Evolutionary conservation across 2,797 vertebrate species (phyloP).

Genomic region (Thalassophryne amazonica): DNA sequence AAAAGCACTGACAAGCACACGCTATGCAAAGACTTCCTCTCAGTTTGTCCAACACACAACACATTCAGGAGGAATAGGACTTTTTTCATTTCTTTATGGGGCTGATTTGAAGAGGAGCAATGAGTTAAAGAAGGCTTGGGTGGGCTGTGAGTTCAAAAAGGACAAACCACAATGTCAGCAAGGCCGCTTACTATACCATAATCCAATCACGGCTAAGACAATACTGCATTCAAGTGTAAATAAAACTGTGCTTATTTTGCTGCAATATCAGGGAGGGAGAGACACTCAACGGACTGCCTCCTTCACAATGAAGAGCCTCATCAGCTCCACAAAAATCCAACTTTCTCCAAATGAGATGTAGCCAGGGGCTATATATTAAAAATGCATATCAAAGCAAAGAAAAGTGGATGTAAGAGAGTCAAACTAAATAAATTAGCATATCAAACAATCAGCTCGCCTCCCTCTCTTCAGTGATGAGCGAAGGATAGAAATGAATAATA

Average conservation of each 20-base stretch:
- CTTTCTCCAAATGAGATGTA: slow-evolving; percentile 93
- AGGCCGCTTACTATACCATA: slow-evolving; percentile 81
- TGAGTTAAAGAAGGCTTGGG: slow-evolving; percentile 50
- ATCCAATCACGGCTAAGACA: slow-evolving; percentile 86
- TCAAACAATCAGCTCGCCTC: slow-evolving; percentile 80
- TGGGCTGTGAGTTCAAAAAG: slow-evolving; percentile 53
- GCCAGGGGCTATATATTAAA: slow-evolving; percentile 93
- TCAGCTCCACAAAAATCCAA: slow-evolving; percentile 88
- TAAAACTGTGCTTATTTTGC: slow-evolving; percentile 81
- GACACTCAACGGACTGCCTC: slow-evolving; percentile 79
- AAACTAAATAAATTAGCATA: slow-evolving; percentile 89
- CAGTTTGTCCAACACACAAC: too few relatives aligned
- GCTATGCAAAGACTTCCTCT: too few relatives aligned
- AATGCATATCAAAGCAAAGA: slow-evolving; percentile 99
- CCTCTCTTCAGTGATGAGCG: slow-evolving; percentile 54
- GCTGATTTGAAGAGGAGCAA: slow-evolving; percentile 42
- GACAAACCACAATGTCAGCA: slow-evolving; percentile 78
- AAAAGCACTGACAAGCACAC: slow-evolving; percentile 47
- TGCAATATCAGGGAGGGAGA: slow-evolving; percentile 64
- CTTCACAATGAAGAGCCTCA: slow-evolving; percentile 87
- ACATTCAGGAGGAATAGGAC: slow-evolving; percentile 42
- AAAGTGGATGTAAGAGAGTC: slow-evolving; percentile 89
- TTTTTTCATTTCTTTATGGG: slow-evolving; percentile 26
- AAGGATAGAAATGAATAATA: slow-evolving; percentile 73
- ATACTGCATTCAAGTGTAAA: slow-evolving; percentile 89